Conservation (phyloP, 2,888 invertebrate species). For the Rosalia funebris region DNA sequence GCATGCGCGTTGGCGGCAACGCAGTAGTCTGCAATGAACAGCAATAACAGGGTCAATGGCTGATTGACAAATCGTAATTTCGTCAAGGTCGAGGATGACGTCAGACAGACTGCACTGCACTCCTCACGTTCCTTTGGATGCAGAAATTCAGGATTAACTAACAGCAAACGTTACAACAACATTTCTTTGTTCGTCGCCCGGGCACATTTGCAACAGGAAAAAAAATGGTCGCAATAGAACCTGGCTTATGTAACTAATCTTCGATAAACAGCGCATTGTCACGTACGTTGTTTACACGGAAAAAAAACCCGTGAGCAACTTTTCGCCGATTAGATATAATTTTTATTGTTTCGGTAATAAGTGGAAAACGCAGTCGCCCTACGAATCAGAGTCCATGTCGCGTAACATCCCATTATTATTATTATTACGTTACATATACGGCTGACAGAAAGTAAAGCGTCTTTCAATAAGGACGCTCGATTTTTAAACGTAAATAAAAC, state of each 20-base stretch:
- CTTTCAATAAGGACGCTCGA: too few relatives aligned
- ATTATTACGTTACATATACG: too few relatives aligned
- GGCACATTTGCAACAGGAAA: not conserved
- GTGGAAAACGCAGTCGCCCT: conserved; percentile 10
- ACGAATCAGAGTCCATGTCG: too few relatives aligned
- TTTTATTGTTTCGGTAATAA: conserved; percentile 15
- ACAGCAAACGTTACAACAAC: not conserved
- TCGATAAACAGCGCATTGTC: conserved; percentile 7
- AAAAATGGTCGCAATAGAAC: conserved; percentile 1
- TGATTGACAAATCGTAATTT: conserved; percentile 63
- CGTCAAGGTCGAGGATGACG: conserved; percentile 61
- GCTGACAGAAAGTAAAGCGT: too few relatives aligned
- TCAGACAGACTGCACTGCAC: conserved; percentile 49
- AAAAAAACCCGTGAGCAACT: conserved; percentile 10
- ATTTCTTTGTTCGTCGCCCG: conserved; percentile 24
- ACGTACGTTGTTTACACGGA: conserved; percentile 17
- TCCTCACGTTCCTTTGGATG: conserved; percentile 11
- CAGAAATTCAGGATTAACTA: conserved; percentile 10
- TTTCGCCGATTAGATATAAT: conserved; percentile 20
- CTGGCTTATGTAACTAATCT: conserved; percentile 6
- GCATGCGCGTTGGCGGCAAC: conserved; percentile 38
- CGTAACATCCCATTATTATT: too few relatives aligned
- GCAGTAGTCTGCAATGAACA: conserved; percentile 44
- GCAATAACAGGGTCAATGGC: conserved; percentile 62
- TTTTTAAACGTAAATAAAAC: too few relatives aligned